These are phyloP conservation scores for Poecilia picta DNA, from an alignment of 2,797 vertebrate genomes.

Conservation along the genomic window DNA sequence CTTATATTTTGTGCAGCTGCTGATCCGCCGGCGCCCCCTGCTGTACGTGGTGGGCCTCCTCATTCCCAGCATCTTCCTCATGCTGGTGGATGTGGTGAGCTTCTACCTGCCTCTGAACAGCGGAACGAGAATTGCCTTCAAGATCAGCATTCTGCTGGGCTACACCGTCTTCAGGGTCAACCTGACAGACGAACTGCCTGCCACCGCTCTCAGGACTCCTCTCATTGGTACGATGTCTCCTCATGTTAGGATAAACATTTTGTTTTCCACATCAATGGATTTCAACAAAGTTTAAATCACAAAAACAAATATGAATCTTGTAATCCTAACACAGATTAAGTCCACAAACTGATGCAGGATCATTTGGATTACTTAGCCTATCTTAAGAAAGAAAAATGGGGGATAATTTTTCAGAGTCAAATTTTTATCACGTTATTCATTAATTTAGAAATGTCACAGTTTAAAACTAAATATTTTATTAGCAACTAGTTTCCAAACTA, in stretches of 20 bases:
- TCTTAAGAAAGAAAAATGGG: not conserved
- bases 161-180: constrained; percentile 89
- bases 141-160: constrained; percentile 87
- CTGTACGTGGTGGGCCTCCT: constrained; percentile 84
- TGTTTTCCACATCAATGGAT: not conserved
- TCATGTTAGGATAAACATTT: not conserved
- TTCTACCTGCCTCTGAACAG: constrained; percentile 88
- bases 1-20: constrained; percentile 70
- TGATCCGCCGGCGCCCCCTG: constrained; percentile 87
- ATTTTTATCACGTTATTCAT: not conserved
- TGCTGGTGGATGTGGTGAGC: constrained; percentile 88
- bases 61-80: constrained; percentile 87
- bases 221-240: constrained; percentile 80
- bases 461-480: not conserved
- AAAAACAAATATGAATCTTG: not conserved
- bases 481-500: not conserved
- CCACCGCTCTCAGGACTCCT: constrained; percentile 77
- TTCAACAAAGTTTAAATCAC: not conserved
- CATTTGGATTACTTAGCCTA: not conserved
- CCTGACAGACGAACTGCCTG: constrained; percentile 83
- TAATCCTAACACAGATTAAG: not conserved
- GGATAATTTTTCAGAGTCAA: not conserved
- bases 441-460: not conserved
- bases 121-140: constrained; percentile 84
- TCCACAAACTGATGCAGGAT: not conserved